Percentiles rank a stretch among this genome's conserved stretches.
Evolutionary conservation across 1,140 invertebrate genomes (phyloP).

Genomic region (Schlechtendalia chinensis): DNA sequence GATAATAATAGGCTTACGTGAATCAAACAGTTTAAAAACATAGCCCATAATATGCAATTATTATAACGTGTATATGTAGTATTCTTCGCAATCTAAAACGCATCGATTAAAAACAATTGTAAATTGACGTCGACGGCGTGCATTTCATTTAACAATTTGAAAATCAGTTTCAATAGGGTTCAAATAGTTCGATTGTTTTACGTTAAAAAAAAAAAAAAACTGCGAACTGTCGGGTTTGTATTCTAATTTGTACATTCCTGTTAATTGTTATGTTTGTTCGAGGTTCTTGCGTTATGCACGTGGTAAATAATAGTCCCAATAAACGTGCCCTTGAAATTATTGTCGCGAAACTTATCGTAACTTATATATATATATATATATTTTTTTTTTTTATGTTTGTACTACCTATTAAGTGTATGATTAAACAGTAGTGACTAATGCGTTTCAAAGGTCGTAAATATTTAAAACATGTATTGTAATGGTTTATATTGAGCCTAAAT

Average conservation of each 20-base stretch:
- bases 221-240: neutral
- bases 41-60: too few relatives aligned
- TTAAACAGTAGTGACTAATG: conserved; percentile 5
- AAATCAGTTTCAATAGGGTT: too few relatives aligned
- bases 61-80: too few relatives aligned
- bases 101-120: too few relatives aligned
- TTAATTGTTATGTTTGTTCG: conserved; percentile 10
- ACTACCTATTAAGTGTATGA: neutral
- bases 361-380: neutral
- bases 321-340: conserved; percentile 15
- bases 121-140: too few relatives aligned
- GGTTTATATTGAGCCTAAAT: too few relatives aligned
- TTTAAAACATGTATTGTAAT: neutral
- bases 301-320: conserved; percentile 20
- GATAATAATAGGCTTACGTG: too few relatives aligned
- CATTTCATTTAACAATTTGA: too few relatives aligned
- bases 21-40: too few relatives aligned
- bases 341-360: conserved; percentile 9
- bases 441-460: neutral
- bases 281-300: conserved; percentile 5
- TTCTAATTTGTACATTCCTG: neutral
- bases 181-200: neutral
- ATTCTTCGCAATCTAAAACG: too few relatives aligned
- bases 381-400: too few relatives aligned
- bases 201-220: neutral